Percentiles rank a stretch among this genome's conserved stretches.
These are phyloP conservation scores for Pleuronectes platessa DNA, from an alignment of 2,113 vertebrate species.

Conservation along the genomic window DNA sequence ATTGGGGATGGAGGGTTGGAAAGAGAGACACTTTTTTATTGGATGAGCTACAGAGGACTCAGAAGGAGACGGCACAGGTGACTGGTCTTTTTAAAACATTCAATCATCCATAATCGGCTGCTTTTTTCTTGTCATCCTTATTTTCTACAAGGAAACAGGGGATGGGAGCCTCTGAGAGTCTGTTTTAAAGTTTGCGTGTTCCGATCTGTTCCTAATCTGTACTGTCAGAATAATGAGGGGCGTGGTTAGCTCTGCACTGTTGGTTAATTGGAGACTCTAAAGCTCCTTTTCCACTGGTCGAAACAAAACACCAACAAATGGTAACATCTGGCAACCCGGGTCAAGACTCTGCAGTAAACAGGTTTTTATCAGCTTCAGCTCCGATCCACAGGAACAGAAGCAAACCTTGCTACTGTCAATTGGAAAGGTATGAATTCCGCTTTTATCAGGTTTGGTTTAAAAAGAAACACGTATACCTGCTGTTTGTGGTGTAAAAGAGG, in stretches of 20 bases:
- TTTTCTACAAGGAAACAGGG: not conserved
- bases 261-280: too few relatives aligned
- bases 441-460: too few relatives aligned
- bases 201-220: not conserved
- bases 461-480: too few relatives aligned
- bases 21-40: conserved; percentile 56
- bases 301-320: not conserved
- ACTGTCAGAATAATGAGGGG: not conserved
- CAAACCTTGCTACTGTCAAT: too few relatives aligned
- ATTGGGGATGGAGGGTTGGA: conserved; percentile 50
- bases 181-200: not conserved
- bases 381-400: not conserved
- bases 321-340: not conserved
- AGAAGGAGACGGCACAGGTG: conserved; percentile 42
- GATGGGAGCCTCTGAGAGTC: not conserved
- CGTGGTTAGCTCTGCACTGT: too few relatives aligned
- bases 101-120: conserved; percentile 32
- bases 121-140: conserved; percentile 11
- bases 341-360: not conserved
- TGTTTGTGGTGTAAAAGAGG: too few relatives aligned
- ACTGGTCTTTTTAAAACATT: conserved; percentile 17
- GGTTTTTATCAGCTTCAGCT: not conserved
- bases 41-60: conserved; percentile 56
- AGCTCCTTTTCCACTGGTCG: too few relatives aligned
- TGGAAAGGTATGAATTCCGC: too few relatives aligned